phyloP scores from a whole-genome alignment of 2,888 invertebrate genomes.

The Marasmarcha lunaedactyla region DNA sequence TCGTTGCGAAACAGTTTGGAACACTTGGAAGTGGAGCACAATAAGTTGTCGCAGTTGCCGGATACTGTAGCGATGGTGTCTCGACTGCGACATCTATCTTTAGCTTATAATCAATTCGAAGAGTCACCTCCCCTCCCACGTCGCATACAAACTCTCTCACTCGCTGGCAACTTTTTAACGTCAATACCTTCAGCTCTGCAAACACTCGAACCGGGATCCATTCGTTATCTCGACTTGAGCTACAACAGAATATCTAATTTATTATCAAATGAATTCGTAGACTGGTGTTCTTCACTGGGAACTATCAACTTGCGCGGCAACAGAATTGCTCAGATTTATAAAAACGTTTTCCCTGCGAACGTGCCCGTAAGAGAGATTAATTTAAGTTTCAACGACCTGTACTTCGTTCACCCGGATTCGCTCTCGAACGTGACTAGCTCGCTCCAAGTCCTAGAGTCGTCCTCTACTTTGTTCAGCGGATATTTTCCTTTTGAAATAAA shows the following conservation, averaged over 20 bases:
- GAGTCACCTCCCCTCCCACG: constrained; percentile 74
- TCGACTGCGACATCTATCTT: constrained; percentile 82
- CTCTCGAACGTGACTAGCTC: constrained; percentile 82
- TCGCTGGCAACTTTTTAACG: constrained; percentile 84
- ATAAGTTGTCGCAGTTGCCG: constrained; percentile 78
- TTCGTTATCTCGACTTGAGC: constrained; percentile 85
- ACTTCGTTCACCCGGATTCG: constrained; percentile 83
- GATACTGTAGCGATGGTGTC: constrained; percentile 75
- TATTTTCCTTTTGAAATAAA: constrained; percentile 82
- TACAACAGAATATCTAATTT: constrained; percentile 88
- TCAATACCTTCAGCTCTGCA: constrained; percentile 78
- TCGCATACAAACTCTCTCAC: constrained; percentile 80
- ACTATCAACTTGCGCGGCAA: constrained; percentile 88
- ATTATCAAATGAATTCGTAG: constrained; percentile 79
- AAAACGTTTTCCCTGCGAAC: constrained; percentile 78
- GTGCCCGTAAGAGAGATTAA: constrained; percentile 87
- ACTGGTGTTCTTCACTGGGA: constrained; percentile 83
- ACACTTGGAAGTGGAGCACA: constrained; percentile 86
- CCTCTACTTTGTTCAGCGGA: constrained; percentile 86
- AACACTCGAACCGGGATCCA: constrained; percentile 79
- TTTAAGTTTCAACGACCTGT: constrained; percentile 91
- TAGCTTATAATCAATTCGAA: constrained; percentile 79
- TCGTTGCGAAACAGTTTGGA: constrained; percentile 81
- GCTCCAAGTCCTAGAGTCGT: constrained; percentile 86
- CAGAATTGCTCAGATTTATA: constrained; percentile 79